Evolutionary conservation across 2,113 vertebrate species (phyloP).

Genomic region (Oenanthe oenanthe): DNA sequence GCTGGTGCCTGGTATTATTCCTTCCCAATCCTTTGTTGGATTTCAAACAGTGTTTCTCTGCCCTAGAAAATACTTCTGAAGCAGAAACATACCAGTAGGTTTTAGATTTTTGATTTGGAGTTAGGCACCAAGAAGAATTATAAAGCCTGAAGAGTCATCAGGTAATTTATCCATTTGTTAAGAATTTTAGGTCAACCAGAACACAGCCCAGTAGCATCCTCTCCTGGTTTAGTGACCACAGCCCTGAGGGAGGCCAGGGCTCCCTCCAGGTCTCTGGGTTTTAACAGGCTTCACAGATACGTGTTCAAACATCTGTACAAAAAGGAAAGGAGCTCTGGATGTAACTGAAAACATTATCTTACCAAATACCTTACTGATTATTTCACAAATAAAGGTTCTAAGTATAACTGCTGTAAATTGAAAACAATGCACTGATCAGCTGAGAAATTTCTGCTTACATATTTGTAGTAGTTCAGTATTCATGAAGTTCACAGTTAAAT

Average conservation of each 20-base stretch:
- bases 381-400: background rate
- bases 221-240: background rate
- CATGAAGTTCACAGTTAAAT: background rate
- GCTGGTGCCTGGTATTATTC: background rate
- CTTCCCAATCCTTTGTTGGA: background rate
- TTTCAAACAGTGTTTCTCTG: background rate
- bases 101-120: background rate
- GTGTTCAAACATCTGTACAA: background rate
- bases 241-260: background rate
- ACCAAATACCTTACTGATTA: background rate
- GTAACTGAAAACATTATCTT: background rate
- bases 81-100: background rate
- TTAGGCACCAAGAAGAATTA: background rate
- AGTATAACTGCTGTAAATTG: background rate
- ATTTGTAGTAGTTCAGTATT: background rate
- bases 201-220: background rate
- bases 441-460: background rate
- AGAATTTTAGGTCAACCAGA: background rate
- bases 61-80: background rate
- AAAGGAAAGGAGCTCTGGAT: background rate
- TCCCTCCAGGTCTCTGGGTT: background rate
- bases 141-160: background rate
- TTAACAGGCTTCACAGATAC: background rate
- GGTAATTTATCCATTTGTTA: background rate
- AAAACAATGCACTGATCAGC: background rate